Evolutionary conservation across 2,797 vertebrate species (phyloP).

Genomic region (Sebastes taczanowskii): DNA sequence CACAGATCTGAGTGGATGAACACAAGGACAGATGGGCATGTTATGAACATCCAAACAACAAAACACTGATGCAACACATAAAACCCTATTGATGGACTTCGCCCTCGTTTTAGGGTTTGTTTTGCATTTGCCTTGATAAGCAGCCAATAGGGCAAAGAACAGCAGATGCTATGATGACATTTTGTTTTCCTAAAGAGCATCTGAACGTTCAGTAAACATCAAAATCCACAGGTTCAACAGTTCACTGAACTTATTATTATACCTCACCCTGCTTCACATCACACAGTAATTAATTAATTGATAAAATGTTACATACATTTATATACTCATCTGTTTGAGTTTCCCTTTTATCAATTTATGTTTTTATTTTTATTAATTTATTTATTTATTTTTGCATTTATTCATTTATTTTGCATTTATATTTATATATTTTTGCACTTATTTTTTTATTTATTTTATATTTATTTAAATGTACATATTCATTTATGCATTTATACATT

Average conservation of each 20-base stretch:
- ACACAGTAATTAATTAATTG: too few species aligned
- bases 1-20: conserved; percentile 84
- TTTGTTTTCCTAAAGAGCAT: not conserved
- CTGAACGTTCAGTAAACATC: not conserved
- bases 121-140: not conserved
- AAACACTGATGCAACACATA: not conserved
- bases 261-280: not conserved
- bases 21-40: not conserved
- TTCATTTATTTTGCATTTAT: too few species aligned
- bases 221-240: not conserved
- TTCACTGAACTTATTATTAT: not conserved
- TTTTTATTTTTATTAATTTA: too few species aligned
- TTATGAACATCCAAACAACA: not conserved
- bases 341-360: too few species aligned
- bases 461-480: too few species aligned
- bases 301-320: too few species aligned
- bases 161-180: not conserved
- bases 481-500: too few species aligned
- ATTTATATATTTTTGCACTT: too few species aligned
- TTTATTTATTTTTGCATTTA: too few species aligned
- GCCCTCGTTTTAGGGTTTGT: not conserved
- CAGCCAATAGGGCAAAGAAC: not conserved
- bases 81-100: not conserved
- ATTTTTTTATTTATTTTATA: too few species aligned
- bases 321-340: too few species aligned